A percentile compares a stretch with the other conserved stretches of the same genome.
phyloP scores from a whole-genome alignment of 2,797 vertebrate genomes.

The Petrocephalus sullivani region DNA sequence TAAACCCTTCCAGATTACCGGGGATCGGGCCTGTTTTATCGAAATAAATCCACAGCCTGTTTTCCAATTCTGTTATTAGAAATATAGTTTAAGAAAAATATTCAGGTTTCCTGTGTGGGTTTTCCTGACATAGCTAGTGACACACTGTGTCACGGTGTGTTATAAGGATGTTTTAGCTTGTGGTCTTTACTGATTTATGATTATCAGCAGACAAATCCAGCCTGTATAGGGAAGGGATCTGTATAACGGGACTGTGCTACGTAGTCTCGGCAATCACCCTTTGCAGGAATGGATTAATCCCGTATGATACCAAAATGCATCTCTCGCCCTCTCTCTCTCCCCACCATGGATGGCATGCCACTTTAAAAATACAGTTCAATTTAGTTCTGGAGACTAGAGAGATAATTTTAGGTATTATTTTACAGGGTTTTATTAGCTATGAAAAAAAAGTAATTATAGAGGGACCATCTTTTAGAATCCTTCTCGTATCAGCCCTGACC shows the following conservation, averaged over 20 bases:
- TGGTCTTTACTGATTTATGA: neutral
- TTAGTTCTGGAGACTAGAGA: constrained; percentile 21
- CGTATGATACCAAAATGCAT: neutral
- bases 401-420: constrained; percentile 26
- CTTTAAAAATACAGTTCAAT: constrained; percentile 31
- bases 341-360: constrained; percentile 11
- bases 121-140: neutral
- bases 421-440: constrained; percentile 25
- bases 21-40: neutral
- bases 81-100: neutral
- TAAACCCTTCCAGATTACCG: neutral
- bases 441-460: constrained; percentile 29
- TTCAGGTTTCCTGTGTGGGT: neutral
- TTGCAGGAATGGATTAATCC: constrained; percentile 11
- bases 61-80: neutral
- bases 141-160: neutral
- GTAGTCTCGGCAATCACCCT: constrained; percentile 6
- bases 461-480: constrained; percentile 23
- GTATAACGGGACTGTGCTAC: neutral
- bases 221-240: neutral
- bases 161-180: neutral
- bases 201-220: neutral
- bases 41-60: neutral
- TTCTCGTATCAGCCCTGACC: constrained; percentile 21
- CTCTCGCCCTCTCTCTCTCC: neutral